phyloP scores from a whole-genome alignment of 2,113 vertebrate species.

The Mugil cephalus region DNA sequence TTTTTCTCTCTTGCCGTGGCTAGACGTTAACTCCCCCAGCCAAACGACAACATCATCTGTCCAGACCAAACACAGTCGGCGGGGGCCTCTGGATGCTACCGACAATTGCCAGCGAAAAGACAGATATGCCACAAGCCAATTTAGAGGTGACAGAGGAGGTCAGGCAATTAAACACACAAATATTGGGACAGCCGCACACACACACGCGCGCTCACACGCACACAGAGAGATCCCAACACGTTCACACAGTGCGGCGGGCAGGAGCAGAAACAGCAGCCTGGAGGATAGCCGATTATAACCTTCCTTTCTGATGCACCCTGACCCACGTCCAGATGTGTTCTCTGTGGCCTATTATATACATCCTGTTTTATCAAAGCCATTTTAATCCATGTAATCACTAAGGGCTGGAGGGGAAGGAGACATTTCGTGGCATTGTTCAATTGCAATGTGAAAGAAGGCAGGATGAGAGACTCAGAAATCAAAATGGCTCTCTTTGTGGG shows the following conservation, averaged over 20 bases:
- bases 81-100: slow-evolving; percentile 15
- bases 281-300: slow-evolving; percentile 38
- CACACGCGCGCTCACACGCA: background rate
- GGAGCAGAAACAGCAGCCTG: slow-evolving; percentile 23
- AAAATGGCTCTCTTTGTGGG: slow-evolving; percentile 51
- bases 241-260: slow-evolving; percentile 1
- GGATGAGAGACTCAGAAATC: slow-evolving; percentile 12
- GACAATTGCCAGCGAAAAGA: slow-evolving; percentile 27
- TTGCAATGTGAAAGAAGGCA: slow-evolving; percentile 17
- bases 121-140: slow-evolving; percentile 13
- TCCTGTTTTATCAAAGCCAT: slow-evolving; percentile 46
- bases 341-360: slow-evolving; percentile 16
- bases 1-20: background rate
- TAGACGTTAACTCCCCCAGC: slow-evolving; percentile 1
- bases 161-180: slow-evolving; percentile 28
- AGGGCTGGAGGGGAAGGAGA: slow-evolving; percentile 4
- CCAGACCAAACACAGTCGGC: slow-evolving; percentile 14
- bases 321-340: slow-evolving; percentile 69
- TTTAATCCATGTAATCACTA: slow-evolving; percentile 56
- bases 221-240: slow-evolving; percentile 14
- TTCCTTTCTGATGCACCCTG: slow-evolving; percentile 46
- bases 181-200: background rate
- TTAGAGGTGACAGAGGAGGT: slow-evolving; percentile 37
- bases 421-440: slow-evolving; percentile 18
- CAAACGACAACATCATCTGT: slow-evolving; percentile 23